Evolutionary conservation across 2,113 vertebrate species (phyloP).

Genomic region (Phrynocephalus versicolor): DNA sequence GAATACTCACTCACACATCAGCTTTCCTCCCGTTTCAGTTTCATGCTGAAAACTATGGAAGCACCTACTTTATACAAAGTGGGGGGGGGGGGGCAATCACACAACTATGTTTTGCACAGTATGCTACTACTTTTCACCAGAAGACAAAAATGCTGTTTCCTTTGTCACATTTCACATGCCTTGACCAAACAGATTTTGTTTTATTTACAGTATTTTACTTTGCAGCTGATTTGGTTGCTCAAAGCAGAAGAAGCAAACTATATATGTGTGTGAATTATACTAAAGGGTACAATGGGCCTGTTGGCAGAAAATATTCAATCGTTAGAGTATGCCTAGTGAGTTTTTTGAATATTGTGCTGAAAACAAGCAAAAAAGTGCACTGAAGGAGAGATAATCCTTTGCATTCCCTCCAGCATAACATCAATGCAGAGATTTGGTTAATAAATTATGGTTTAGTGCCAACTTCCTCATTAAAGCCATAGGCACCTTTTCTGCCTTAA

Average conservation of each 20-base stretch:
- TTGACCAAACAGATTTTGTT: background rate
- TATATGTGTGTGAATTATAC: background rate
- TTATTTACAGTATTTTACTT: background rate
- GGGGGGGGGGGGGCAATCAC: too few species aligned
- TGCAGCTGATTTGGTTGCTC: background rate
- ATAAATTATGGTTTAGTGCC: background rate
- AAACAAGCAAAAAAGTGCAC: conserved; percentile 26
- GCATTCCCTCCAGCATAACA: background rate
- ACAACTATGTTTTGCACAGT: background rate
- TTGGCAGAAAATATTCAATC: background rate
- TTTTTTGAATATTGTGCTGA: background rate
- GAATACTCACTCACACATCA: background rate
- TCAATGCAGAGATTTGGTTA: background rate
- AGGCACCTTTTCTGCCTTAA: background rate
- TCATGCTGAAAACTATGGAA: accelerated
- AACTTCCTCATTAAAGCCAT: background rate
- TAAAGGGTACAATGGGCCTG: background rate
- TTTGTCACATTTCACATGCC: background rate
- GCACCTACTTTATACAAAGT: conserved; percentile 27
- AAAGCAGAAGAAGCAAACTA: background rate
- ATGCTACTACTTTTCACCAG: background rate
- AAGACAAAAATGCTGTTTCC: background rate
- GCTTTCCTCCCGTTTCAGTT: background rate
- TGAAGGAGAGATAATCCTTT: conserved; percentile 13
- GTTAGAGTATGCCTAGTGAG: conserved; percentile 7